These are phyloP conservation scores for Lindbergichthys nudifrons DNA, from an alignment of 2,797 vertebrate species.

Conservation along the genomic window DNA sequence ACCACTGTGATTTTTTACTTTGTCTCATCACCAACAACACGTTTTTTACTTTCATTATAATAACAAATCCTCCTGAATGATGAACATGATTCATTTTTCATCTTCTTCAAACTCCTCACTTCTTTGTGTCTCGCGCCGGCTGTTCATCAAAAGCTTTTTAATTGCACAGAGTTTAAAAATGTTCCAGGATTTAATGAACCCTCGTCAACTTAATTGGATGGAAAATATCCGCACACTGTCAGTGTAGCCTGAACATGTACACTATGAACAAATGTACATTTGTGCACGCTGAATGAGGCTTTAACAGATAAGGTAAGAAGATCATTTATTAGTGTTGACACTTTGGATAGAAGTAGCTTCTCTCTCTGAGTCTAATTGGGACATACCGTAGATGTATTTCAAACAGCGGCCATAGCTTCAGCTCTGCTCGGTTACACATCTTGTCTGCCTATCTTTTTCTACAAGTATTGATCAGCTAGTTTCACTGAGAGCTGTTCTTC, in stretches of 20 bases:
- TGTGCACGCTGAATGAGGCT: not conserved
- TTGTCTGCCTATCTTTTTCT: constrained; percentile 17
- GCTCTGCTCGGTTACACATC: constrained; percentile 3
- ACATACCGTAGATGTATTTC: not conserved
- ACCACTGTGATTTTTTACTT: not conserved
- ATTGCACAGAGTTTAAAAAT: constrained; percentile 59
- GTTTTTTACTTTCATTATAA: constrained; percentile 15
- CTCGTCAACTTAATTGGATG: constrained; percentile 63
- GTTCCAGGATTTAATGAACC: constrained; percentile 51
- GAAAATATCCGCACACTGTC: constrained; percentile 28
- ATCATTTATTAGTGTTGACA: constrained; percentile 21
- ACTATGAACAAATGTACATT: not conserved
- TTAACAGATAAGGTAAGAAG: not conserved
- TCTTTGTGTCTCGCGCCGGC: constrained; percentile 10
- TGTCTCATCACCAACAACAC: constrained; percentile 19
- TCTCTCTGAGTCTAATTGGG: constrained; percentile 36
- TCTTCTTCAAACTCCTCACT: constrained; percentile 11
- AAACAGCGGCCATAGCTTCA: constrained; percentile 13
- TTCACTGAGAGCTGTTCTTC: constrained; percentile 20
- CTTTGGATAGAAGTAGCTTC: not conserved
- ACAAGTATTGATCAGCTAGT: constrained; percentile 31
- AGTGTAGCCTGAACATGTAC: constrained; percentile 21
- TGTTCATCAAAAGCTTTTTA: constrained; percentile 59
- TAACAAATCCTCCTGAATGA: constrained; percentile 21
- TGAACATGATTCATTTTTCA: not conserved